Evolutionary conservation across 2,888 invertebrate species (phyloP).

Genomic region (Merodon equestris): DNA sequence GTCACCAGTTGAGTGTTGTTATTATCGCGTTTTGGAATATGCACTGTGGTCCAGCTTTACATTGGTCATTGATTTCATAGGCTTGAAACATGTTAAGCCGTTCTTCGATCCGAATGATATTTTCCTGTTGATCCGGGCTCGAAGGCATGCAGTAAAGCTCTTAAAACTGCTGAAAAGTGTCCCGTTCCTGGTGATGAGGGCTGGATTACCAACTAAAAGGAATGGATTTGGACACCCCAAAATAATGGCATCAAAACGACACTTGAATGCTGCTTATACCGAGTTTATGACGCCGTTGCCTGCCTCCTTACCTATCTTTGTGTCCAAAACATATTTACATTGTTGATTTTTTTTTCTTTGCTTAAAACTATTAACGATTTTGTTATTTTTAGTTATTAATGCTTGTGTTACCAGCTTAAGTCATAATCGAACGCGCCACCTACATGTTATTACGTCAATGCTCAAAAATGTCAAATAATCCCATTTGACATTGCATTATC

Average conservation of each 20-base stretch:
- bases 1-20: conserved; percentile 84
- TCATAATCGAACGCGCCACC: conserved; percentile 5
- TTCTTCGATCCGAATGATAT: conserved; percentile 90
- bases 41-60: conserved; percentile 90
- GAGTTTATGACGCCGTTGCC: too few species aligned
- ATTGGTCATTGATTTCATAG: conserved; percentile 91
- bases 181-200: conserved; percentile 92
- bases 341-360: too few species aligned
- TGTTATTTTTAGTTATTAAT: too few species aligned
- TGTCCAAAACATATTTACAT: too few species aligned
- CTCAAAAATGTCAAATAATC: conserved; percentile 17
- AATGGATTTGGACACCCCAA: conserved; percentile 54
- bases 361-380: too few species aligned
- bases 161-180: conserved; percentile 92
- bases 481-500: conserved; percentile 51
- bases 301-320: too few species aligned
- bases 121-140: conserved; percentile 91
- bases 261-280: too few species aligned
- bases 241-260: too few species aligned
- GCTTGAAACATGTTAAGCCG: conserved; percentile 89
- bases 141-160: conserved; percentile 94
- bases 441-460: background rate
- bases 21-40: conserved; percentile 85
- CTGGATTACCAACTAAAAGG: conserved; percentile 76
- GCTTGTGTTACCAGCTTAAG: background rate